Conservation (phyloP, 2,888 invertebrate species). For the Nomada fabriciana region DNA sequence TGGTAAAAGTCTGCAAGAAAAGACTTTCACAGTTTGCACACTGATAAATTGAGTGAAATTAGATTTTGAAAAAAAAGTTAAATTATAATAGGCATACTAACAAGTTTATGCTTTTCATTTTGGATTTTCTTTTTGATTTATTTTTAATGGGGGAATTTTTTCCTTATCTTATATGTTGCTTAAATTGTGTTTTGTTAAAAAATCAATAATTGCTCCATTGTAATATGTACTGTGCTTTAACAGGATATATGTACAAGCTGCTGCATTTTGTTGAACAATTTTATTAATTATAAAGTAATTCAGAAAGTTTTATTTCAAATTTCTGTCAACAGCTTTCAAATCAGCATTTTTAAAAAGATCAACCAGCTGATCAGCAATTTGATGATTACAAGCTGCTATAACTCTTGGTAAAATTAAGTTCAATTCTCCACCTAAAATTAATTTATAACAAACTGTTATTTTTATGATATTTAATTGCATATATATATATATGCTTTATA, state of each 20-base stretch:
- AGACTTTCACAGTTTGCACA: too few species aligned
- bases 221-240: too few species aligned
- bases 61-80: too few species aligned
- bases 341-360: conserved; percentile 85
- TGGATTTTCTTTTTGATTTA: too few species aligned
- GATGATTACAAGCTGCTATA: conserved; percentile 85
- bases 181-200: too few species aligned
- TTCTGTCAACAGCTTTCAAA: conserved; percentile 56
- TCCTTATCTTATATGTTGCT: too few species aligned
- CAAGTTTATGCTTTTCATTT: too few species aligned
- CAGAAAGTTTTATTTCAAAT: conserved; percentile 52
- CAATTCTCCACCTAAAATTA: conserved; percentile 84
- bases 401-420: conserved; percentile 87
- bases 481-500: not conserved
- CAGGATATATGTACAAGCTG: not conserved
- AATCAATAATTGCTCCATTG: too few species aligned
- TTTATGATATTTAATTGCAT: not conserved
- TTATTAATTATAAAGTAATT: not conserved
- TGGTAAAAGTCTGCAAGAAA: too few species aligned
- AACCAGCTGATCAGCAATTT: conserved; percentile 85
- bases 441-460: not conserved
- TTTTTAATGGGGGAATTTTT: too few species aligned
- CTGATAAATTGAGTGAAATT: too few species aligned
- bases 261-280: not conserved
- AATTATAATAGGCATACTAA: too few species aligned